Evolutionary conservation across 2,888 invertebrate genomes (phyloP).

Genomic region (Coelopa pilipes): DNA sequence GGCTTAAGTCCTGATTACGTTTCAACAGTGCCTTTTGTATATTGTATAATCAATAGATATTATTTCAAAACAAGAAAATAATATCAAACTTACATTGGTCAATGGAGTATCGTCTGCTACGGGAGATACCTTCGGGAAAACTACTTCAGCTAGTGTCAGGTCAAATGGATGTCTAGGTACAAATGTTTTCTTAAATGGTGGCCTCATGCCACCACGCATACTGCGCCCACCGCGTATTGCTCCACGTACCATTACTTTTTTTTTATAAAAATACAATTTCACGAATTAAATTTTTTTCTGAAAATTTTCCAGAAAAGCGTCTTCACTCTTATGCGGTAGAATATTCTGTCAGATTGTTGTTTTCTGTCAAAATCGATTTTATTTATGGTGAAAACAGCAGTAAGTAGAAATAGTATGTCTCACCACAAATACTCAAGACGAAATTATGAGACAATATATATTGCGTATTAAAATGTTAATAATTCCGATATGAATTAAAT

Average conservation of each 20-base stretch:
- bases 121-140: slow-evolving; percentile 85
- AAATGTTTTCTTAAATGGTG: slow-evolving; percentile 75
- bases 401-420: too few species aligned
- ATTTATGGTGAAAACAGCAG: not conserved
- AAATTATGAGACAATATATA: too few species aligned
- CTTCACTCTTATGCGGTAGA: too few species aligned
- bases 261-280: not conserved
- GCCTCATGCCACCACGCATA: slow-evolving; percentile 74
- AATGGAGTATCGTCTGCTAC: slow-evolving; percentile 85
- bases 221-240: slow-evolving; percentile 74
- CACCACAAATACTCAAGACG: too few species aligned
- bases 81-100: slow-evolving; percentile 73
- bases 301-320: not conserved
- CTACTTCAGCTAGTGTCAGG: slow-evolving; percentile 85
- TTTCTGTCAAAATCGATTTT: slow-evolving; percentile 11
- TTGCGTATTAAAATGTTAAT: too few species aligned
- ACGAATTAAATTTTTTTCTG: not conserved
- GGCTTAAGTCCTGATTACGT: slow-evolving; percentile 91
- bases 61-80: not conserved
- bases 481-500: too few species aligned
- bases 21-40: slow-evolving; percentile 82
- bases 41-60: not conserved
- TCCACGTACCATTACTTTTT: slow-evolving; percentile 75
- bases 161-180: slow-evolving; percentile 87
- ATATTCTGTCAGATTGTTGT: too few species aligned